These are phyloP conservation scores for Muscicapa adusta DNA, from an alignment of 2,113 vertebrate species.

Conservation along the genomic window DNA sequence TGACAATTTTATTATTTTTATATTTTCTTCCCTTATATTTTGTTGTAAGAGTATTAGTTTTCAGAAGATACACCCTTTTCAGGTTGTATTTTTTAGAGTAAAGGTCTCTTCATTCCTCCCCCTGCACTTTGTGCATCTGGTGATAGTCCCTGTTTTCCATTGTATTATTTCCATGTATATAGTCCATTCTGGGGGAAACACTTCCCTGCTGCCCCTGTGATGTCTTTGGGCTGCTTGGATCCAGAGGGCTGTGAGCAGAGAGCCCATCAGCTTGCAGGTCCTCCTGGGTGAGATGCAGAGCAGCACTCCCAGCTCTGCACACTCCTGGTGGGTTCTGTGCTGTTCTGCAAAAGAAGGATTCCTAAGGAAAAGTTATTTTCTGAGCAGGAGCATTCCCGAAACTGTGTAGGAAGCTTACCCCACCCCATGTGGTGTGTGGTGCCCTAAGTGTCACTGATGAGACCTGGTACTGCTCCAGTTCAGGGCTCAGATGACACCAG, in stretches of 20 bases:
- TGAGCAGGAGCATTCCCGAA: background rate
- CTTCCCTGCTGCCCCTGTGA: background rate
- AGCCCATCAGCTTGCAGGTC: background rate
- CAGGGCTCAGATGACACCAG: background rate
- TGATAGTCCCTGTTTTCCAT: background rate
- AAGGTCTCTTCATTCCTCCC: background rate
- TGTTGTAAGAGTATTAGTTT: background rate
- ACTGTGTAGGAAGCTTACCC: rapidly evolving
- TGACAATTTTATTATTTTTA: background rate
- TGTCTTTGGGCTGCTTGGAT: background rate
- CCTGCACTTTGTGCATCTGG: background rate
- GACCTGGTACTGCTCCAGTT: background rate
- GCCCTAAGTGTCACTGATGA: rapidly evolving
- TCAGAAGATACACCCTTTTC: background rate
- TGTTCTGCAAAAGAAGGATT: background rate
- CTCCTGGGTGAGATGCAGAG: rapidly evolving
- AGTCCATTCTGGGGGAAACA: no score
- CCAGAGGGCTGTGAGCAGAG: background rate
- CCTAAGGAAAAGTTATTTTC: background rate
- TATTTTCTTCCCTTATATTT: background rate
- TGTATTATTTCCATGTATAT: no score
- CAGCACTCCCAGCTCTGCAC: rapidly evolving
- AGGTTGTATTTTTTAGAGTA: background rate
- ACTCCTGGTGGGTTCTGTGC: background rate
- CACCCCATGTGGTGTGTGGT: no score